Conservation (phyloP, 2,113 vertebrate species). For the Sakesphorus luctuosus region DNA sequence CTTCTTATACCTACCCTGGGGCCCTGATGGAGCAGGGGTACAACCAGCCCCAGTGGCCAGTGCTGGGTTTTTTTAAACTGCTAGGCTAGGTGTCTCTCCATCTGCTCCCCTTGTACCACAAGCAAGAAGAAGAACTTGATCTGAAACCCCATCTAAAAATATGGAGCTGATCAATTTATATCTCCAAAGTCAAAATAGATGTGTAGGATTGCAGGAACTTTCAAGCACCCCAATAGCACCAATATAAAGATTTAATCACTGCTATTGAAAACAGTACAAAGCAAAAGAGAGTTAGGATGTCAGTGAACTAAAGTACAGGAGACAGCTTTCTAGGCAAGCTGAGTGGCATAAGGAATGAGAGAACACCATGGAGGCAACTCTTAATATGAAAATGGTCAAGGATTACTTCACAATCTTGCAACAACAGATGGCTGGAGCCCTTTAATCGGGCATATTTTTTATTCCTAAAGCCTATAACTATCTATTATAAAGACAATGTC, state of each 20-base stretch:
- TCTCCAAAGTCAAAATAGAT: background rate
- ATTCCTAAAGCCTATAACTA: conserved; percentile 6
- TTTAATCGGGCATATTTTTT: conserved; percentile 3
- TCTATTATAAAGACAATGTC: background rate
- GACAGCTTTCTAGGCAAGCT: conserved; percentile 7
- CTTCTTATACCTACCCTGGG: background rate
- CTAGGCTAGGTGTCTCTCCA: background rate
- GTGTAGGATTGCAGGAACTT: background rate
- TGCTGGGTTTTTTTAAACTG: background rate
- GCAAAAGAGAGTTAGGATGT: background rate
- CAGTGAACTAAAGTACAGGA: background rate
- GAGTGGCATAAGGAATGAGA: background rate
- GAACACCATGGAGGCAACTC: background rate
- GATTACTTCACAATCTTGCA: conserved; percentile 1
- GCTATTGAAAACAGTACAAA: background rate
- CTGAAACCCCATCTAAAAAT: background rate
- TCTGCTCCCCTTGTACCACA: background rate
- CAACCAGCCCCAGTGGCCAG: background rate
- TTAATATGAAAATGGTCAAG: conserved; percentile 5
- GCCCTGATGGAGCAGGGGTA: background rate
- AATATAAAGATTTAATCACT: background rate
- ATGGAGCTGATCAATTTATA: background rate
- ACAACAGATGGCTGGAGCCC: background rate
- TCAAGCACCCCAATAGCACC: background rate
- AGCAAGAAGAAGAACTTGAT: background rate